Evolutionary conservation across 2,888 invertebrate genomes (phyloP).

Genomic region (Sinodicranocentrus sp.): DNA sequence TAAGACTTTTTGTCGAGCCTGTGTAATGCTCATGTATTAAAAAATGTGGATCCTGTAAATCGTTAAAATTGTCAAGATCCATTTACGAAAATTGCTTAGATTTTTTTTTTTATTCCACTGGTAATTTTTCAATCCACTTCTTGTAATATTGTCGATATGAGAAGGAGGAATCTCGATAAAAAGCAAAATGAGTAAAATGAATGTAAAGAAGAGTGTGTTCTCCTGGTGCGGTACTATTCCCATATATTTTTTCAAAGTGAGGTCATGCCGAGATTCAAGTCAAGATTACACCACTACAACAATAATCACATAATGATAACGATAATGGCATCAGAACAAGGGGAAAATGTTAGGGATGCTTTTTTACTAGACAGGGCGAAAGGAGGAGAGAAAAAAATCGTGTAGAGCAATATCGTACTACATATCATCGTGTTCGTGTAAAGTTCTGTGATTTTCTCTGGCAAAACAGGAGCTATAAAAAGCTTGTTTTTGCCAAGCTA

Average conservation of each 20-base stretch:
- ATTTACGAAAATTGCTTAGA: conserved; percentile 23
- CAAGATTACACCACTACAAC: conserved; percentile 19
- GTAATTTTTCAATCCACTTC: no score
- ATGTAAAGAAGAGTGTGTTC: no score
- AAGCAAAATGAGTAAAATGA: no score
- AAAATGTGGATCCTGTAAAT: conserved; percentile 8
- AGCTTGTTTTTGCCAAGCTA: not conserved
- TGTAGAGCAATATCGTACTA: not conserved
- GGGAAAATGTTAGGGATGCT: not conserved
- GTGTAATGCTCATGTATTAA: conserved; percentile 3
- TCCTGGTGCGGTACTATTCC: no score
- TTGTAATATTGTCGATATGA: no score
- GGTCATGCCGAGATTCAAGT: conserved; percentile 42
- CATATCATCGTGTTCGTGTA: not conserved
- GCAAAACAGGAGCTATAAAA: conserved; percentile 12
- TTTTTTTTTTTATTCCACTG: conserved; percentile 5
- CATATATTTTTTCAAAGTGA: no score
- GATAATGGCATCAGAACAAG: conserved; percentile 26
- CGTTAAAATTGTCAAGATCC: conserved; percentile 42
- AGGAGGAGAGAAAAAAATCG: no score
- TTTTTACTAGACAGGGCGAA: not conserved
- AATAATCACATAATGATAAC: conserved; percentile 49
- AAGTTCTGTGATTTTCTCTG: conserved; percentile 4
- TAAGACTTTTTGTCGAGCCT: not conserved
- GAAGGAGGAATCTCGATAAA: conserved; percentile 3